These are phyloP conservation scores for Drosophila rubida DNA, from an alignment of 2,888 invertebrate genomes.

Conservation along the genomic window DNA sequence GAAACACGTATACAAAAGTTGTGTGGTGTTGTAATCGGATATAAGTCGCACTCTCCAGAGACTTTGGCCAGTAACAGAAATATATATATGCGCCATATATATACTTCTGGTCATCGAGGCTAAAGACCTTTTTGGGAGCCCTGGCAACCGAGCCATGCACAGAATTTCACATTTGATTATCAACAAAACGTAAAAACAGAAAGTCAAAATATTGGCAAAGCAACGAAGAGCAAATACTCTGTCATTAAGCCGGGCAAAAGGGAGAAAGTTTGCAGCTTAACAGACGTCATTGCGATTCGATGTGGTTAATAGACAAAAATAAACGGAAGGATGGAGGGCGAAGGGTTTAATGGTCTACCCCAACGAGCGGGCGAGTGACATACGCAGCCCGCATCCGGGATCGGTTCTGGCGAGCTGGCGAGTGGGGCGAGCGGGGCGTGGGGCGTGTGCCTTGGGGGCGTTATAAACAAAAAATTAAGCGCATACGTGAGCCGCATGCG, in stretches of 20 bases:
- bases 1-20: slow-evolving; percentile 41
- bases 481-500: slow-evolving; percentile 72
- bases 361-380: slow-evolving; percentile 58
- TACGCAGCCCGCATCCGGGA: slow-evolving; percentile 31
- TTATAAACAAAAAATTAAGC: slow-evolving; percentile 79
- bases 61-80: slow-evolving; percentile 28
- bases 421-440: too few species aligned
- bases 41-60: slow-evolving; percentile 72
- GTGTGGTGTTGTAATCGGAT: slow-evolving; percentile 79
- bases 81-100: not conserved
- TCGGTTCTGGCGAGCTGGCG: slow-evolving; percentile 15
- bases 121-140: slow-evolving; percentile 25
- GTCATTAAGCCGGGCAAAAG: not conserved
- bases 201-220: not conserved
- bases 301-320: slow-evolving; percentile 1
- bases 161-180: slow-evolving; percentile 70
- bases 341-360: slow-evolving; percentile 27
- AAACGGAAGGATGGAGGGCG: slow-evolving; percentile 15
- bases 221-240: slow-evolving; percentile 39
- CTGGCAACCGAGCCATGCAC: slow-evolving; percentile 58
- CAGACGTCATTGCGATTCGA: slow-evolving; percentile 8
- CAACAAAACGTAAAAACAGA: slow-evolving; percentile 8
- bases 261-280: too few species aligned
- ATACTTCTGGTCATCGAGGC: slow-evolving; percentile 8
- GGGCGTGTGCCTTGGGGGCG: slow-evolving; percentile 45